Evolutionary conservation across 2,888 invertebrate genomes (phyloP).

Genomic region (Apomyelois bistriatella): DNA sequence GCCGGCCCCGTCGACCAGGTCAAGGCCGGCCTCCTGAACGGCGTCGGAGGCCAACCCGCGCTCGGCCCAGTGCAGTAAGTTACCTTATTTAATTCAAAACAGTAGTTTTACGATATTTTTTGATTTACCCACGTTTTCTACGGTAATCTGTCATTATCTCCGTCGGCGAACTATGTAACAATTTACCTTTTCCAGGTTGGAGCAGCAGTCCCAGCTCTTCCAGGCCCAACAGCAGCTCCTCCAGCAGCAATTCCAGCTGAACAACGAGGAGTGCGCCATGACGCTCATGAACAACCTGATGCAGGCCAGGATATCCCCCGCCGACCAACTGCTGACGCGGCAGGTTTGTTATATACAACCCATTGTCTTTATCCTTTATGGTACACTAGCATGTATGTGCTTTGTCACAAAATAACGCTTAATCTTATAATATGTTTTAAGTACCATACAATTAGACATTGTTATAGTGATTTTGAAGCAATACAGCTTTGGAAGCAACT

Average conservation of each 20-base stretch:
- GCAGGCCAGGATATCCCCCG: constrained; percentile 71
- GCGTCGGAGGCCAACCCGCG: constrained; percentile 57
- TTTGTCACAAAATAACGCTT: no score
- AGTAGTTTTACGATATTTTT: no score
- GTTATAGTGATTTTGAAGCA: no score
- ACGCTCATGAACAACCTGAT: constrained; percentile 80
- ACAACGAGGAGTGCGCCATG: constrained; percentile 72
- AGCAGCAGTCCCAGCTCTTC: constrained; percentile 65
- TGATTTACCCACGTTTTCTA: no score
- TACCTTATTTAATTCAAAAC: neutral
- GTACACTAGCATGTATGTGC: no score
- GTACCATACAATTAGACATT: no score
- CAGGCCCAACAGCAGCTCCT: constrained; percentile 71
- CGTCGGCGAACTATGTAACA: no score
- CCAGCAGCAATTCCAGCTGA: constrained; percentile 74
- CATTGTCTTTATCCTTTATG: neutral
- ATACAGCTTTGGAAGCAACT: no score
- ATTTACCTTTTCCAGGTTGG: constrained; percentile 42
- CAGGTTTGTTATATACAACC: constrained; percentile 28
- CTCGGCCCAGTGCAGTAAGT: constrained; percentile 67
- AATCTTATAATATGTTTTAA: no score
- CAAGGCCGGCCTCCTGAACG: constrained; percentile 59
- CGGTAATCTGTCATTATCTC: no score
- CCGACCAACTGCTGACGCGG: constrained; percentile 53
- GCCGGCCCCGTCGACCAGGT: constrained; percentile 60